Base-by-base conservation (phyloP, 1,140 invertebrate genomes). In the Drosophila truncata region DNA sequence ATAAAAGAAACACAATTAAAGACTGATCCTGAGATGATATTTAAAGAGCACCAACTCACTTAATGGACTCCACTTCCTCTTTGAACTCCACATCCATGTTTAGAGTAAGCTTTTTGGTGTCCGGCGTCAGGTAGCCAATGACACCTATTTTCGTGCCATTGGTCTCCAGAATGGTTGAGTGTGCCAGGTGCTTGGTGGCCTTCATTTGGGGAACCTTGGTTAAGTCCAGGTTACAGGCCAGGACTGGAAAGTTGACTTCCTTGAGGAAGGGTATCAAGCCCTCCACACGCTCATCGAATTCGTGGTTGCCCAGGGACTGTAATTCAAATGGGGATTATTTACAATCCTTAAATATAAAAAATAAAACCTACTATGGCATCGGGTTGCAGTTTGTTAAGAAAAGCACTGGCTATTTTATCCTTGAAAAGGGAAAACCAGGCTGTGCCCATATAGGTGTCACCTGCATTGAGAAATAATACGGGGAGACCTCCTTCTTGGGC, bases 251-350 rank as follows among this genome's bases (percentile, higher is more conserved):
- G 0, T 94, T 94, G 3, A 96, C 93, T 35, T 95, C 94, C 23
- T 96, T 93, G 10, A 98, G 93, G 91, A 97, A 98, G 3, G 96
- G 96, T 16, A 95, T 94, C 4, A 99, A 90, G 11, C 96, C 97
- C 1, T 93, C 91, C 0, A 97, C 93, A 1, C 96, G 96, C 60
- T 96, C 95, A 91, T 99, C 98, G 85, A 99, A 98, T 93, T 99
- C 98, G 83, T 99, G 98, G 88, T 99, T 99, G 25, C 98, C 98
- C 58, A 99, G 93, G n/a, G 96, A 96, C 97, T 98, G 93, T 69
- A 94, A 55, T 25, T 25, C 8, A 25, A 10, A 1, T 8, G 5
- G 0, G 6, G 8, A 46, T n/a, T 18, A 16, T 1, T 29, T 14
- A 23, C 0, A 16, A 10, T 23, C 11, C 4, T 11, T 1, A 3